A percentile compares a stretch with the other conserved stretches of the same genome.
Conservation (phyloP, 2,888 invertebrate genomes). For the Apamea sordens region DNA sequence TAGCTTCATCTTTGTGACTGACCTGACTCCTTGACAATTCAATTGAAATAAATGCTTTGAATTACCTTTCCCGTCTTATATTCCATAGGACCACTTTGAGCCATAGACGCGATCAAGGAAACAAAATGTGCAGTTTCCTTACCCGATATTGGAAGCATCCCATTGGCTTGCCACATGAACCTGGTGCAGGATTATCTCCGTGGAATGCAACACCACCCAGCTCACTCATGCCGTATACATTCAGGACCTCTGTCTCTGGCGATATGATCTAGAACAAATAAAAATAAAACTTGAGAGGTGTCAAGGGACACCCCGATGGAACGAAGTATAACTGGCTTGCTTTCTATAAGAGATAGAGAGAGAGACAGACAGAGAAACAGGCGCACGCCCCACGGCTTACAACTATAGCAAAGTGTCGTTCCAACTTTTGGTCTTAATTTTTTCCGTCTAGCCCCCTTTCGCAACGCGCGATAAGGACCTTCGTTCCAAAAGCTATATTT, state of each 20-base stretch:
- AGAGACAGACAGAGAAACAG: too few relatives aligned
- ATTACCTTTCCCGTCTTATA: too few relatives aligned
- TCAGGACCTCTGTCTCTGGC: conserved; percentile 75
- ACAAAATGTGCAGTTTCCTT: conserved; percentile 23
- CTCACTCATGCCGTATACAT: conserved; percentile 83
- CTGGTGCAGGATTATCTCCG: conserved; percentile 63
- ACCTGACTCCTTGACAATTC: neutral
- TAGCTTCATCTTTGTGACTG: neutral
- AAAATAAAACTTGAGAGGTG: too few relatives aligned
- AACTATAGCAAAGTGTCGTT: too few relatives aligned
- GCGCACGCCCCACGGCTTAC: too few relatives aligned
- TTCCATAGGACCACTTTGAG: neutral
- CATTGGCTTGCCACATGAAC: conserved; percentile 76
- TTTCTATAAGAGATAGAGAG: too few relatives aligned
- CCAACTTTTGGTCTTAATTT: too few relatives aligned
- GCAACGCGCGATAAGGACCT: too few relatives aligned
- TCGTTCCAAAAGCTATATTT: neutral
- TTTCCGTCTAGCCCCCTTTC: too few relatives aligned
- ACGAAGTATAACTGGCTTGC: too few relatives aligned
- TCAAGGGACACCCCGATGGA: too few relatives aligned
- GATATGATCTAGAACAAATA: conserved; percentile 71
- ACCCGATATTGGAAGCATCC: conserved; percentile 79
- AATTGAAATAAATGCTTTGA: neutral
- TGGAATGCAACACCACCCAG: conserved; percentile 73
- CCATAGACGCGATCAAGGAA: neutral